phyloP scores from a whole-genome alignment of 2,113 vertebrate genomes.

The Suncus etruscus region DNA sequence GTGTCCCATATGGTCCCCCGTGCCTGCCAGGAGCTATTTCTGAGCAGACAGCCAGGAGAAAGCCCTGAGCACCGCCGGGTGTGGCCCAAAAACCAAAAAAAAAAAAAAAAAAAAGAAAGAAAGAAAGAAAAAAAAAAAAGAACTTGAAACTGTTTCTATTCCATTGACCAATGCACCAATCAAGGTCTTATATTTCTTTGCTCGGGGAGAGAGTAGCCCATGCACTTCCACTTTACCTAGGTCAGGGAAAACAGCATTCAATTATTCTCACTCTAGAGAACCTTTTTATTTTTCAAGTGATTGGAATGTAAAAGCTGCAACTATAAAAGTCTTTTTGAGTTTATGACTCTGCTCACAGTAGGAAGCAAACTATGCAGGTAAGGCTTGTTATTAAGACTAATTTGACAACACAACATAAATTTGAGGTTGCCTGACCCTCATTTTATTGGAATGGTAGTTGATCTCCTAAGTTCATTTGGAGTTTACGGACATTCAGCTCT shows the following conservation, averaged over 20 bases:
- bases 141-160: background rate
- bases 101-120: too few relatives aligned
- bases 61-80: too few relatives aligned
- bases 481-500: background rate
- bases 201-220: background rate
- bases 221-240: background rate
- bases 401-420: slow-evolving; percentile 51
- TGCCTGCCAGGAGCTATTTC: too few relatives aligned
- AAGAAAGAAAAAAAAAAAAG: too few relatives aligned
- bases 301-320: slow-evolving; percentile 19
- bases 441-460: slow-evolving; percentile 21
- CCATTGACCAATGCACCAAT: background rate
- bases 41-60: too few relatives aligned
- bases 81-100: too few relatives aligned
- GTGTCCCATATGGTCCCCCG: too few relatives aligned
- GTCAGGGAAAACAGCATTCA: background rate
- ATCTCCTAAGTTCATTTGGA: slow-evolving; percentile 3
- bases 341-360: background rate
- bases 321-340: slow-evolving; percentile 28
- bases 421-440: background rate
- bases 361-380: slow-evolving; percentile 8
- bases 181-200: background rate
- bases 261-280: background rate
- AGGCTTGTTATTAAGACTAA: slow-evolving; percentile 30
- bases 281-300: background rate